Evolutionary conservation across 2,888 invertebrate genomes (phyloP).

Genomic region (Drosophila prolongata): DNA sequence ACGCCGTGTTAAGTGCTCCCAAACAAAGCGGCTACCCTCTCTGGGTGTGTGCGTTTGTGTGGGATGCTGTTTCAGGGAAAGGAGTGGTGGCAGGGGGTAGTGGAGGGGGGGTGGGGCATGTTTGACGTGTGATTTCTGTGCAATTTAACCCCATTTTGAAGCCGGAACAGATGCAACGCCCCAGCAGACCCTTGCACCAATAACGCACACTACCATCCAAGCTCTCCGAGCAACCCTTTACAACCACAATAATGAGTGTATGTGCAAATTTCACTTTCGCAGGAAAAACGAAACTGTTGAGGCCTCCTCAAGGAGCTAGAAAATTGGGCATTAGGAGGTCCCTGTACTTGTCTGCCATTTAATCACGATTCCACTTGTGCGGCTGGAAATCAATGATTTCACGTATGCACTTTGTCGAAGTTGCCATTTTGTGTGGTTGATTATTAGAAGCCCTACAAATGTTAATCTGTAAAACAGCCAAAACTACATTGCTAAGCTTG

Average conservation of each 20-base stretch:
- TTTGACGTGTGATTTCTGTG: slow-evolving; percentile 71
- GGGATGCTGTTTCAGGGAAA: slow-evolving; percentile 7
- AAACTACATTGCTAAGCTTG: no score
- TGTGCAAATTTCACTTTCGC: slow-evolving; percentile 8
- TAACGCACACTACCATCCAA: slow-evolving; percentile 19
- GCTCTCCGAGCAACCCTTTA: no score
- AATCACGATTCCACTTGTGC: slow-evolving; percentile 40
- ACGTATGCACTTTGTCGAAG: no score
- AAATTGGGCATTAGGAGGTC: slow-evolving; percentile 42
- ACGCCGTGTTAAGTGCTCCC: slow-evolving; percentile 80
- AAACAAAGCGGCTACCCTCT: slow-evolving; percentile 61
- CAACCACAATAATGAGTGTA: background rate
- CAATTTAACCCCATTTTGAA: slow-evolving; percentile 78
- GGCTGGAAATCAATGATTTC: background rate
- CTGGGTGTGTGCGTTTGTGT: slow-evolving; percentile 2
- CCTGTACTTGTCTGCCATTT: slow-evolving; percentile 33
- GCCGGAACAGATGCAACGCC: slow-evolving; percentile 45
- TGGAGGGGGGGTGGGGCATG: slow-evolving; percentile 5
- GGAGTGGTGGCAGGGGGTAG: background rate
- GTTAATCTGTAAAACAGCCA: no score
- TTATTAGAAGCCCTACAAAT: no score
- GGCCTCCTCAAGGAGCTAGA: slow-evolving; percentile 30
- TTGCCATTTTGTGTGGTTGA: no score
- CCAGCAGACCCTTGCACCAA: slow-evolving; percentile 35
- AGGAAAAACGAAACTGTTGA: slow-evolving; percentile 13